phyloP scores from a whole-genome alignment of 2,113 vertebrate genomes.

The Lasiurus cinereus region DNA sequence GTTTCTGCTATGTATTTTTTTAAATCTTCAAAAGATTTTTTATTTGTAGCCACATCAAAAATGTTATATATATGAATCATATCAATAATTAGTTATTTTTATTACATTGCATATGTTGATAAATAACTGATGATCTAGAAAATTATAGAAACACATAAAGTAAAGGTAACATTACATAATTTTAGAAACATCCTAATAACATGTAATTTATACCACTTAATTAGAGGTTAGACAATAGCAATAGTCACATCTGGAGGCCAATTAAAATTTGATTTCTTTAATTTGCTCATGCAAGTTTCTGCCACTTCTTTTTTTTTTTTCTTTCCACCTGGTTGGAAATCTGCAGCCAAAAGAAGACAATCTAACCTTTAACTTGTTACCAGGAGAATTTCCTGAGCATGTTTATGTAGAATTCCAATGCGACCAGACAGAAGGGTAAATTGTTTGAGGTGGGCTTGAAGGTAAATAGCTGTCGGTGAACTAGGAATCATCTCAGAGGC shows the following conservation, averaged over 20 bases:
- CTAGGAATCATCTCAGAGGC: constrained; percentile 61
- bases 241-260: constrained; percentile 48
- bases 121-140: not conserved
- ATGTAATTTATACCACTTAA: not conserved
- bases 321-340: constrained; percentile 54
- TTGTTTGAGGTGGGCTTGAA: constrained; percentile 66
- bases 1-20: not conserved
- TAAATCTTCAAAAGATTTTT: not conserved
- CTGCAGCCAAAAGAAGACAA: constrained; percentile 60
- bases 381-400: constrained; percentile 64
- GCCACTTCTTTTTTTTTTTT: not conserved
- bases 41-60: not conserved
- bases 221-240: constrained; percentile 49
- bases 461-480: constrained; percentile 75
- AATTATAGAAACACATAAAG: not conserved
- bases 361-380: constrained; percentile 68
- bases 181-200: constrained; percentile 25
- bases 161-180: not conserved
- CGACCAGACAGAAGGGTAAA: constrained; percentile 52
- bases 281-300: not conserved
- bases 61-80: not conserved
- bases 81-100: not conserved
- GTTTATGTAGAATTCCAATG: constrained; percentile 67
- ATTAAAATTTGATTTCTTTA: constrained; percentile 36
- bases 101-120: not conserved